phyloP scores from a whole-genome alignment of 2,113 vertebrate genomes.

The Macrotis lagotis region DNA sequence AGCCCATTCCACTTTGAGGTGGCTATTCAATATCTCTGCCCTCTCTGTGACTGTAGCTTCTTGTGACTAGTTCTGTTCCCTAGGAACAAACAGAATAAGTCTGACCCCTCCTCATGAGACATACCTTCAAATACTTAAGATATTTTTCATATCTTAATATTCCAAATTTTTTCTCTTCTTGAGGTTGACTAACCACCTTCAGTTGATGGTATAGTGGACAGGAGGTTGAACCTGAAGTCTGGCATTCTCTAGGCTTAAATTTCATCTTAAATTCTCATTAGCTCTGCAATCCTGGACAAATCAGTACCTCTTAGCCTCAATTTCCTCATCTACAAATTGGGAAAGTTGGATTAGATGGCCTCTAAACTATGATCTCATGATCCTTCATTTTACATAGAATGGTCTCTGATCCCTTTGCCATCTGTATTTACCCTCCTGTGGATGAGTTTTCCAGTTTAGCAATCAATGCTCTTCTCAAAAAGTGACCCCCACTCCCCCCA shows the following conservation, averaged over 20 bases:
- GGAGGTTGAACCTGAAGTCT: not conserved
- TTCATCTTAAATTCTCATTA: not conserved
- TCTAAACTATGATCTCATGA: not conserved
- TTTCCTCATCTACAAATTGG: not conserved
- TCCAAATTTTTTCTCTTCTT: not conserved
- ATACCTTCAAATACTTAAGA: not conserved
- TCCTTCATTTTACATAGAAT: not conserved
- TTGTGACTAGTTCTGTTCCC: not conserved
- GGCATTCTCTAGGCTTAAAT: not conserved
- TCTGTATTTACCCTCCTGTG: not conserved
- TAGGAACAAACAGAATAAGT: not conserved
- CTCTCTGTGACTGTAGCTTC: not conserved
- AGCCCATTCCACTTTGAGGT: not conserved
- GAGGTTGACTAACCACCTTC: not conserved
- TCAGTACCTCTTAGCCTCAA: not conserved
- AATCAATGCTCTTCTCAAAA: not conserved
- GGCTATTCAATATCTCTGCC: not conserved
- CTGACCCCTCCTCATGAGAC: not conserved
- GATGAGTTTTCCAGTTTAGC: not conserved
- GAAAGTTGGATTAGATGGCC: not conserved
- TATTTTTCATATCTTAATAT: not conserved
- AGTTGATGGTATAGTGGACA: not conserved
- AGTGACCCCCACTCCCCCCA: not conserved
- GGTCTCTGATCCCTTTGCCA: not conserved
- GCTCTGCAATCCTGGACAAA: not conserved